Conservation (phyloP, 2,888 invertebrate species). For the Pandemis corylana region DNA sequence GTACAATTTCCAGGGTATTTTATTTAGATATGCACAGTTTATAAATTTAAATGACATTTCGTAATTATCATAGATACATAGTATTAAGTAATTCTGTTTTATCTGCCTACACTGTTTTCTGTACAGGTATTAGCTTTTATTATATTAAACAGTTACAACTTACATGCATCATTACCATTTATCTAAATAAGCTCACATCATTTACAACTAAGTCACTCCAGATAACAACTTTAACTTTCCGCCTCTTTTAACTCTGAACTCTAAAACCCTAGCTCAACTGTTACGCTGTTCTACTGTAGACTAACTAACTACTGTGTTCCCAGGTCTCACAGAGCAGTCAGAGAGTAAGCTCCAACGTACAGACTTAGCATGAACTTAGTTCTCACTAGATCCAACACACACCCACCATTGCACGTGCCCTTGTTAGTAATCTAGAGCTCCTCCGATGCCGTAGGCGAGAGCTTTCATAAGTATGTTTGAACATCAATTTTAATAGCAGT, state of each 20-base stretch:
- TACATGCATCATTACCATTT: background rate
- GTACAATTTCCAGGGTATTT: too few species aligned
- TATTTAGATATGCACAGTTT: too few species aligned
- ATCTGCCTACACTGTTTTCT: background rate
- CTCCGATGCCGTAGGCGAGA: background rate
- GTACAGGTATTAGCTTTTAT: background rate
- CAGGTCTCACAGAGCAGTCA: slow-evolving; percentile 83
- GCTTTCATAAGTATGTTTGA: background rate
- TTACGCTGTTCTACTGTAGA: slow-evolving; percentile 22
- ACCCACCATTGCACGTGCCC: slow-evolving; percentile 31
- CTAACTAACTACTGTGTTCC: slow-evolving; percentile 55
- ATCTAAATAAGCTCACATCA: background rate
- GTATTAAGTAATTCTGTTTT: too few species aligned
- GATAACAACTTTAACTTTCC: background rate
- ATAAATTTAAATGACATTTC: too few species aligned
- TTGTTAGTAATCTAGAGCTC: background rate
- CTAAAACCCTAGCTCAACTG: slow-evolving; percentile 2
- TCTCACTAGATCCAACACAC: slow-evolving; percentile 48
- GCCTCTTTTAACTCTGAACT: background rate
- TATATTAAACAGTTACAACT: background rate
- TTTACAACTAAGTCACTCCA: background rate
- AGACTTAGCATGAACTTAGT: slow-evolving; percentile 70
- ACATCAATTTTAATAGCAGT: background rate
- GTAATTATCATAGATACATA: too few species aligned
- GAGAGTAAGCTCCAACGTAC: slow-evolving; percentile 76